A percentile compares a stretch with the other conserved stretches of the same genome.
Conservation (phyloP, 2,797 vertebrate genomes). For the Myripristis murdjan region DNA sequence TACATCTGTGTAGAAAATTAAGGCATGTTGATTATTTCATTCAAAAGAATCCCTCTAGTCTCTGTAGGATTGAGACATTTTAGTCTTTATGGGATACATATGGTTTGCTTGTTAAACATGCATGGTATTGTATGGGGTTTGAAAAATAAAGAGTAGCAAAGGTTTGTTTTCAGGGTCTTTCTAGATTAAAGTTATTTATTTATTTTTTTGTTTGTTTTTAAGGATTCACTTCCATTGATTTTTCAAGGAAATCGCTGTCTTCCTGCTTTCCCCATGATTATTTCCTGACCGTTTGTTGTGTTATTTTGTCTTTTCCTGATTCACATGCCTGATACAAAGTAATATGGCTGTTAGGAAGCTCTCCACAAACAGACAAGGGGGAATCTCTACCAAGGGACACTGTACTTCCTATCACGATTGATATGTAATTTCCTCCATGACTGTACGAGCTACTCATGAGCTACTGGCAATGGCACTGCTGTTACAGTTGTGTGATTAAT, state of each 20-base stretch:
- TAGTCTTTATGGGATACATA: background rate
- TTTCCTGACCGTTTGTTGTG: slow-evolving; percentile 47
- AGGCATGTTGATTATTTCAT: background rate
- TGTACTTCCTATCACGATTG: slow-evolving; percentile 40
- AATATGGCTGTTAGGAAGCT: slow-evolving; percentile 8
- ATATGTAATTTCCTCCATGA: slow-evolving; percentile 15
- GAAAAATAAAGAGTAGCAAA: slow-evolving; percentile 9
- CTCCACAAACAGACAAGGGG: slow-evolving; percentile 20
- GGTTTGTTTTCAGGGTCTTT: background rate
- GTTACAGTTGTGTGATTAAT: slow-evolving; percentile 43
- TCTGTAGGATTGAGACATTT: background rate
- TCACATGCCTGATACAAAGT: slow-evolving; percentile 31
- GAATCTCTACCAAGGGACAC: slow-evolving; percentile 40
- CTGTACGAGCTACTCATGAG: slow-evolving; percentile 46
- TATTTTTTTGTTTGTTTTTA: no score
- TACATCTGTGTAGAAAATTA: background rate
- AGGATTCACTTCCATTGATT: slow-evolving; percentile 19
- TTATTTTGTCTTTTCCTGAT: slow-evolving; percentile 23
- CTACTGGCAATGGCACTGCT: slow-evolving; percentile 13
- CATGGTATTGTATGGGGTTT: slow-evolving; percentile 2
- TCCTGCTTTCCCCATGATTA: slow-evolving; percentile 54
- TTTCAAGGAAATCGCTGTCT: slow-evolving; percentile 32
- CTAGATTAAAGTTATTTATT: no score
- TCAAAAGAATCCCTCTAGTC: background rate
- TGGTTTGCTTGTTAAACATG: background rate